Conservation (phyloP, 2,113 vertebrate species). For the Muntiacus muntjak region DNA sequence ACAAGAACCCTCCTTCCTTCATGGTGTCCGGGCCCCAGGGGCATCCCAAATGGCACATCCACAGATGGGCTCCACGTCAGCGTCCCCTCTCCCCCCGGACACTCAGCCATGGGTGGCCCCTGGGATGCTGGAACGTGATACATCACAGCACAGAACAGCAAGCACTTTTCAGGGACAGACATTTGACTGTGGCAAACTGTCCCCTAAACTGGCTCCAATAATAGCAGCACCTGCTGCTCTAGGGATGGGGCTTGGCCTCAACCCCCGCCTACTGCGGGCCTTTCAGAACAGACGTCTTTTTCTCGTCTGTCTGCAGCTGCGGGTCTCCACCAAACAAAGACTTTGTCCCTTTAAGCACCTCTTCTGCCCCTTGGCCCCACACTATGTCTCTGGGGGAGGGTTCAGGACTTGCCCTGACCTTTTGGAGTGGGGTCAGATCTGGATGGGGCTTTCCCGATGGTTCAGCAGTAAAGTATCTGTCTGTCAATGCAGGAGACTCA, state of each 20-base stretch:
- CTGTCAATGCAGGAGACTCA: neutral
- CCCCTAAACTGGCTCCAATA: neutral
- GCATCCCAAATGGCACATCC: fast-evolving
- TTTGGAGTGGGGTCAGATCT: fast-evolving
- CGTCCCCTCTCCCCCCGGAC: fast-evolving
- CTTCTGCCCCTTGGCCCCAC: neutral
- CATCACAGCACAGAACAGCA: too few species aligned
- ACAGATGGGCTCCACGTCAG: fast-evolving
- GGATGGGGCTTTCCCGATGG: neutral
- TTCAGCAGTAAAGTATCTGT: neutral
- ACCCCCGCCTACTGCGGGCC: fast-evolving
- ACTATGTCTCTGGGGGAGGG: neutral
- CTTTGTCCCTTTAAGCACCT: neutral
- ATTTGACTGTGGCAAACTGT: too few species aligned
- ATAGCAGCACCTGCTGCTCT: neutral
- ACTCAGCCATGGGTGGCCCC: fast-evolving
- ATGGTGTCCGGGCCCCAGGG: neutral
- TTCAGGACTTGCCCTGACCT: neutral
- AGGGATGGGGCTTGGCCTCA: too few species aligned
- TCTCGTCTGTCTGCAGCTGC: neutral
- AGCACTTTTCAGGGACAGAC: neutral
- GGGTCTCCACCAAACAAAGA: neutral
- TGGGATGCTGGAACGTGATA: fast-evolving
- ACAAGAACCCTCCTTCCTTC: neutral
- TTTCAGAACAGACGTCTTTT: neutral